Percentiles rank a stretch among this genome's conserved stretches.
phyloP scores from a whole-genome alignment of 2,113 vertebrate genomes.

The Monarcha castaneiventris region DNA sequence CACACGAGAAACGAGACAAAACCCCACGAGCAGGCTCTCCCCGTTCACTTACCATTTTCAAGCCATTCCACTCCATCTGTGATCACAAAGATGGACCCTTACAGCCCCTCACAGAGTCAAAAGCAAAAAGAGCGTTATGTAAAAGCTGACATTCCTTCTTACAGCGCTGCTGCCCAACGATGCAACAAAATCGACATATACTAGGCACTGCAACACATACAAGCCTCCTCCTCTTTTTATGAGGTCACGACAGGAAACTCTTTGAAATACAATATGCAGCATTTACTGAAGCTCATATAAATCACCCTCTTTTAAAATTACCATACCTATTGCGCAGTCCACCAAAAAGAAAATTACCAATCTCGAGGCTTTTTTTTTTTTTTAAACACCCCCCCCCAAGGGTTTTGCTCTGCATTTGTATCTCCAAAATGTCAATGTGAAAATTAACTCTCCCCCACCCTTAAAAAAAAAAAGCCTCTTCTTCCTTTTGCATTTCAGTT shows the following conservation, averaged over 20 bases:
- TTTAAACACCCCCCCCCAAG: neutral
- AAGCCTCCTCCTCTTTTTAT: constrained; percentile 96
- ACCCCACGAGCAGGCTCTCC: constrained; percentile 64
- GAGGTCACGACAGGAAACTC: constrained; percentile 94
- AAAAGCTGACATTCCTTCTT: constrained; percentile 96
- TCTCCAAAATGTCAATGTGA: constrained; percentile 69
- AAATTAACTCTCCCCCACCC: constrained; percentile 45
- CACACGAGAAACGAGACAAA: constrained; percentile 50
- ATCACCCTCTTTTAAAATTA: constrained; percentile 83
- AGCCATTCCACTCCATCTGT: constrained; percentile 99
- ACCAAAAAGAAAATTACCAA: constrained; percentile 68
- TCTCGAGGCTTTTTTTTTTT: constrained; percentile 49
- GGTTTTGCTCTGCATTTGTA: constrained; percentile 52
- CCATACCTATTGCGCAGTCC: constrained; percentile 79
- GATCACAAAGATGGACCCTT: constrained; percentile 89
- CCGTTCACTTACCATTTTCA: constrained; percentile 97
- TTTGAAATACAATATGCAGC: constrained; percentile 84
- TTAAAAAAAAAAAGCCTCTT: constrained; percentile 49
- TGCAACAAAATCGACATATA: constrained; percentile 91
- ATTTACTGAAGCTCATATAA: constrained; percentile 88
- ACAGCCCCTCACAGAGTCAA: constrained; percentile 82
- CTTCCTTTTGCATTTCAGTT: constrained; percentile 54
- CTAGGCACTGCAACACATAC: constrained; percentile 89
- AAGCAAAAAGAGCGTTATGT: constrained; percentile 87
- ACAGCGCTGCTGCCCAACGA: constrained; percentile 94